phyloP scores from a whole-genome alignment of 2,797 vertebrate genomes.

The Miichthys miiuy region DNA sequence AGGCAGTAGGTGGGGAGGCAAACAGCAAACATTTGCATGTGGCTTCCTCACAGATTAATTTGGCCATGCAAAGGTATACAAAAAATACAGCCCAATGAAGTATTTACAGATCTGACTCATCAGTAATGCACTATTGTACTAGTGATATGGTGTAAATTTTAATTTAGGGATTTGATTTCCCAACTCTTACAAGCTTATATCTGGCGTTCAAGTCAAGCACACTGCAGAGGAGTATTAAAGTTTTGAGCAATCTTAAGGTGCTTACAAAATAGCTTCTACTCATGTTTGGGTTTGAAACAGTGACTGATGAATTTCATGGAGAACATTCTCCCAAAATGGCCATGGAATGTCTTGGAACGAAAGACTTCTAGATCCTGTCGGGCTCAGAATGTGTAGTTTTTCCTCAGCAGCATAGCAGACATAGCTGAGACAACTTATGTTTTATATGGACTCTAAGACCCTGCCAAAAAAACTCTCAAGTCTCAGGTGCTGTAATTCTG shows the following conservation, averaged over 20 bases:
- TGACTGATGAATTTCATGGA: constrained; percentile 29
- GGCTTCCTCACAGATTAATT: not conserved
- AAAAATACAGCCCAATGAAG: not conserved
- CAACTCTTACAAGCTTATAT: constrained; percentile 20
- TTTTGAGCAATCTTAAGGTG: constrained; percentile 31
- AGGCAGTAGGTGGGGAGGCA: not conserved
- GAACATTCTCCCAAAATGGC: constrained; percentile 43
- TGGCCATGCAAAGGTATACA: not conserved
- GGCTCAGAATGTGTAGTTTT: constrained; percentile 26
- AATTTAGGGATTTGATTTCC: constrained; percentile 51
- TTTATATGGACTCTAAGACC: constrained; percentile 6
- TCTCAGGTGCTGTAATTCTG: constrained; percentile 41
- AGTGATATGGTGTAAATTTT: constrained; percentile 23
- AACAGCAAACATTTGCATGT: not conserved
- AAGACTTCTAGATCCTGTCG: constrained; percentile 18
- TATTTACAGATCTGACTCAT: not conserved
- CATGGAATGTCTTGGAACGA: constrained; percentile 18
- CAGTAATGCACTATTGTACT: constrained; percentile 6
- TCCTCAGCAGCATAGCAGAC: constrained; percentile 39
- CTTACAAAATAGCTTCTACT: constrained; percentile 25
- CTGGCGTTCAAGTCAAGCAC: not conserved
- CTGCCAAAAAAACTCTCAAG: constrained; percentile 17
- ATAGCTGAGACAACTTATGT: constrained; percentile 34
- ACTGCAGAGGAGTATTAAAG: constrained; percentile 29
- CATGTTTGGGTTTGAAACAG: constrained; percentile 26